Evolutionary conservation across 2,797 vertebrate genomes (phyloP).

Genomic region (Hemitrygon akajei): DNA sequence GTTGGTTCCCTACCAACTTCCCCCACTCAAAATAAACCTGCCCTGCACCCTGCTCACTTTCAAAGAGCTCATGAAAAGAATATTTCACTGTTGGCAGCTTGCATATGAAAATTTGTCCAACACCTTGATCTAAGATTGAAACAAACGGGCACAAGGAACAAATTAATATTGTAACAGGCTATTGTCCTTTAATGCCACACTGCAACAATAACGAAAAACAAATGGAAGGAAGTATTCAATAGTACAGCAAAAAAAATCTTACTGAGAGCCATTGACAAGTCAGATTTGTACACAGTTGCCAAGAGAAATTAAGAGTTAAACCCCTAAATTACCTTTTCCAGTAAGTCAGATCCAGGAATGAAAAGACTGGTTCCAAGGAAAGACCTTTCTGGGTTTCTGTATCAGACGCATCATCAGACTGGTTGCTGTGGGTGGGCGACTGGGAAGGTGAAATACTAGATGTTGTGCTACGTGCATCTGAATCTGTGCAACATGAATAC

Average conservation of each 20-base stretch:
- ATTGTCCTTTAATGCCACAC: no score
- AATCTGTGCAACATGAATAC: slow-evolving; percentile 51
- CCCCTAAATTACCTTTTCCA: slow-evolving; percentile 62
- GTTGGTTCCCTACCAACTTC: neutral
- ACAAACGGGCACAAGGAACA: neutral
- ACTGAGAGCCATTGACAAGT: neutral
- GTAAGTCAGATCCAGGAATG: slow-evolving; percentile 70
- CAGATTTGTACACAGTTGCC: neutral
- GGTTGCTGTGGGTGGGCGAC: slow-evolving; percentile 73
- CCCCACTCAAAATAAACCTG: neutral
- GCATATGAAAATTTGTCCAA: neutral
- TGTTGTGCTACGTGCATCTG: slow-evolving; percentile 71
- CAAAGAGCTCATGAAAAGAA: neutral
- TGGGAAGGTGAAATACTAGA: slow-evolving; percentile 70
- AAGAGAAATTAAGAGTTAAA: neutral
- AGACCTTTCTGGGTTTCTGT: slow-evolving; percentile 69
- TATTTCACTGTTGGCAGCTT: no score
- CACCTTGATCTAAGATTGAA: neutral
- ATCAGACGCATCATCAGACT: slow-evolving; percentile 62
- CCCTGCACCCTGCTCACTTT: neutral
- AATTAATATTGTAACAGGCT: neutral
- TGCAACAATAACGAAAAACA: neutral
- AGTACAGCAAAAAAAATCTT: neutral
- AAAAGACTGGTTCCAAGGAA: slow-evolving; percentile 59
- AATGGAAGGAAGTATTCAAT: no score